Percentiles rank a stretch among this genome's conserved stretches.
phyloP scores from a whole-genome alignment of 2,888 invertebrate species.

The Tanypteryx hageni region DNA sequence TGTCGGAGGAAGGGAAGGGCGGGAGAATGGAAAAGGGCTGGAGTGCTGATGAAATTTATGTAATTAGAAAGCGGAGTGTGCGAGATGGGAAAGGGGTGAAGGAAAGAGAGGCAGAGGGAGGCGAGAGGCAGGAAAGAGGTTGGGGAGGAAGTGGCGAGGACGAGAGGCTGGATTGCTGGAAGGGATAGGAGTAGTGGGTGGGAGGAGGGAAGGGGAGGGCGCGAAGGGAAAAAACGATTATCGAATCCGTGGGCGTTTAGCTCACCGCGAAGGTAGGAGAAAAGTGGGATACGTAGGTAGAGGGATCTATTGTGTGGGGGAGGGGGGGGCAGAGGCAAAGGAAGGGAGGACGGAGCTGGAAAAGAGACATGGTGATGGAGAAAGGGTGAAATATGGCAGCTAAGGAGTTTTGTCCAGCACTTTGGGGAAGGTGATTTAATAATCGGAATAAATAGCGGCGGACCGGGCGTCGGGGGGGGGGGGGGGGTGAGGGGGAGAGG shows the following conservation, averaged over 20 bases:
- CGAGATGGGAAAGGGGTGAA: neutral
- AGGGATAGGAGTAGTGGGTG: neutral
- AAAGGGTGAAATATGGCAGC: no score
- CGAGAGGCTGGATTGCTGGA: neutral
- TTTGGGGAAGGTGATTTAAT: no score
- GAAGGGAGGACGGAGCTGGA: no score
- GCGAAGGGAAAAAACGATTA: neutral
- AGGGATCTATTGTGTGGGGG: neutral
- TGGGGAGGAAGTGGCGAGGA: no score
- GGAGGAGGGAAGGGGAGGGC: neutral
- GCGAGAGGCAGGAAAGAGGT: neutral
- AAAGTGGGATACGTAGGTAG: neutral
- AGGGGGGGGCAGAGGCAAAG: neutral
- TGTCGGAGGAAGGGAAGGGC: neutral
- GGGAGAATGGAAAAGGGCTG: neutral
- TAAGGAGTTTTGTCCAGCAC: no score
- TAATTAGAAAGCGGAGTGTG: neutral
- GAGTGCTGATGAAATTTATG: constrained; percentile 27
- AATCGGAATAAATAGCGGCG: no score
- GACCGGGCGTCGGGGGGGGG: no score
- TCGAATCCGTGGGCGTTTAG: neutral
- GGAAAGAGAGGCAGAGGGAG: neutral
- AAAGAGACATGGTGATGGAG: no score
- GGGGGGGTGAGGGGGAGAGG: neutral
- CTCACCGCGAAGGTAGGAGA: neutral